Conservation (phyloP, 2,797 vertebrate genomes). For the Sebastes goodei region DNA sequence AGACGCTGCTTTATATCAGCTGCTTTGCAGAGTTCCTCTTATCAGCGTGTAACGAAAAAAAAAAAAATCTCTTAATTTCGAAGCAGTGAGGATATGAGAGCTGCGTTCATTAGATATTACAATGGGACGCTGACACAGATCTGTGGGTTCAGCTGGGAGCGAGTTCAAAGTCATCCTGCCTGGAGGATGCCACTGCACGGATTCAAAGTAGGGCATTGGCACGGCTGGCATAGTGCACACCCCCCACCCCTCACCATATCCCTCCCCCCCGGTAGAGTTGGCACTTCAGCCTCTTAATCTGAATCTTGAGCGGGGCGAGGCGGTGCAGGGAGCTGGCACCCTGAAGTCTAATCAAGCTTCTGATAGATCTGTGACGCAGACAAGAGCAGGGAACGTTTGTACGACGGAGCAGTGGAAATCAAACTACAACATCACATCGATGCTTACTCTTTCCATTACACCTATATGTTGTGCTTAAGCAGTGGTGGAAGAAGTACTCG, state of each 20-base stretch:
- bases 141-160: conserved; percentile 70
- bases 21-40: conserved; percentile 55
- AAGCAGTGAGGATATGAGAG: conserved; percentile 71
- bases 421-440: not conserved
- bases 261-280: conserved; percentile 14
- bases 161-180: conserved; percentile 73
- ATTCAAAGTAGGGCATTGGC: conserved; percentile 77
- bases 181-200: conserved; percentile 58
- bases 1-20: conserved; percentile 41
- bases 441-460: not conserved
- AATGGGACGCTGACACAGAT: conserved; percentile 78
- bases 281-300: conserved; percentile 57
- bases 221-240: conserved; percentile 40
- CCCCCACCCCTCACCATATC: accelerated
- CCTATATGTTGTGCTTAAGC: not conserved
- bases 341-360: conserved; percentile 48
- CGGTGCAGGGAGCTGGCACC: conserved; percentile 41
- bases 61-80: conserved; percentile 51
- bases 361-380: conserved; percentile 37
- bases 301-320: conserved; percentile 34
- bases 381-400: not conserved
- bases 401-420: not conserved
- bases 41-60: conserved; percentile 30
- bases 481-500: not conserved
- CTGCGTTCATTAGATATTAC: conserved; percentile 72